phyloP scores from a whole-genome alignment of 2,888 invertebrate species.

The Phasia obesa region DNA sequence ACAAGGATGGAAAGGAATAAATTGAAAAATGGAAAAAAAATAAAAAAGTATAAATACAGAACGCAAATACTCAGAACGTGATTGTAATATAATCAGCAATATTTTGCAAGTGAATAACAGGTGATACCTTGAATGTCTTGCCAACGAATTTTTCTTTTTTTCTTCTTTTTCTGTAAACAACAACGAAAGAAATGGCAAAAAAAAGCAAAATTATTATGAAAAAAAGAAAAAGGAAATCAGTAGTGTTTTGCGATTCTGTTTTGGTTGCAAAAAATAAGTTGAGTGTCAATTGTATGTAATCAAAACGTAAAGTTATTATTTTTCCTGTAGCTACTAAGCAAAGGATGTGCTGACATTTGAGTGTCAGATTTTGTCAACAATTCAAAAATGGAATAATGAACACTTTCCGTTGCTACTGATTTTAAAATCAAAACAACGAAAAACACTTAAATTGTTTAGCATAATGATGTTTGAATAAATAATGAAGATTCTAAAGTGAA shows the following conservation, averaged over 20 bases:
- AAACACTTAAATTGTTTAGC: background rate
- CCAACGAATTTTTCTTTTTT: slow-evolving; percentile 25
- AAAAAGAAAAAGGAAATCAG: slow-evolving; percentile 13
- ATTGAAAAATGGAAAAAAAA: slow-evolving; percentile 8
- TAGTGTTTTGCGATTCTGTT: slow-evolving; percentile 21
- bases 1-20: slow-evolving; percentile 35
- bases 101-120: slow-evolving; percentile 44
- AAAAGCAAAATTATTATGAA: slow-evolving; percentile 20
- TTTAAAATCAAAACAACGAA: slow-evolving; percentile 11
- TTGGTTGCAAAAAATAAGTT: slow-evolving; percentile 40
- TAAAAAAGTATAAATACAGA: slow-evolving; percentile 36
- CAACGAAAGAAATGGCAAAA: background rate
- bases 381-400: slow-evolving; percentile 46
- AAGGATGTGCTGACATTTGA: slow-evolving; percentile 40
- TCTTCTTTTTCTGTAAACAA: slow-evolving; percentile 21
- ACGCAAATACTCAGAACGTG: slow-evolving; percentile 67
- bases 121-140: slow-evolving; percentile 52
- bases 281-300: slow-evolving; percentile 54
- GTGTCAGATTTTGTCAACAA: slow-evolving; percentile 52
- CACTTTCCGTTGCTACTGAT: slow-evolving; percentile 22
- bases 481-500: background rate
- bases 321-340: slow-evolving; percentile 1
- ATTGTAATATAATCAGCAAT: slow-evolving; percentile 67
- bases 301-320: slow-evolving; percentile 45
- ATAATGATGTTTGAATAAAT: background rate